phyloP scores from a whole-genome alignment of 2,113 vertebrate species.

The Petromus typicus region DNA sequence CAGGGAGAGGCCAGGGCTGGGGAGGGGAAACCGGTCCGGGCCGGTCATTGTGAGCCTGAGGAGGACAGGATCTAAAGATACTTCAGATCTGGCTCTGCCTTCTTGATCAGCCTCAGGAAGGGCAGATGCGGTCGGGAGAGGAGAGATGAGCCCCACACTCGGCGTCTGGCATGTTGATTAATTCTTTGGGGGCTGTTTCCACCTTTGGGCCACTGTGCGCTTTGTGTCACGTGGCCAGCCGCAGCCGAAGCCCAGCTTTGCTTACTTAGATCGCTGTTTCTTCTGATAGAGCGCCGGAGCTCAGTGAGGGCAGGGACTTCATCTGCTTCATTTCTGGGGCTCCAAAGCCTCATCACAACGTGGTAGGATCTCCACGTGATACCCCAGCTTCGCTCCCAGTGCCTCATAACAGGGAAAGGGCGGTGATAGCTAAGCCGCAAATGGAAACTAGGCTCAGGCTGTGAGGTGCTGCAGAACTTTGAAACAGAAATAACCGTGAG shows the following conservation, averaged over 20 bases:
- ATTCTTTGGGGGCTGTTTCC: not conserved
- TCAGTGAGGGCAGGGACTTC: not conserved
- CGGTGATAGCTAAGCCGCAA: not conserved
- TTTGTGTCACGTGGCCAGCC: not conserved
- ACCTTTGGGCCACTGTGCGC: not conserved
- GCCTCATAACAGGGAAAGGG: not conserved
- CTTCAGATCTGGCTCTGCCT: not conserved
- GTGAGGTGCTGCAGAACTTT: not conserved
- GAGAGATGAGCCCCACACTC: not conserved
- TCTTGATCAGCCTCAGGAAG: constrained; percentile 33
- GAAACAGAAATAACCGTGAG: not conserved
- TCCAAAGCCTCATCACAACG: not conserved
- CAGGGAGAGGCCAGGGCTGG: constrained; percentile 41
- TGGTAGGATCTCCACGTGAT: not conserved
- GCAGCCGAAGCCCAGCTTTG: too few species aligned
- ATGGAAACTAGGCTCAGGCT: not conserved
- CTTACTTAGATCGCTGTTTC: not conserved
- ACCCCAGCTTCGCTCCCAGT: not conserved
- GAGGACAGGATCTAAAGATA: constrained; percentile 57
- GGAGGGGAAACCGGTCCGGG: constrained; percentile 49
- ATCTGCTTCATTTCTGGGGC: not conserved
- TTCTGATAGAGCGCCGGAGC: not conserved
- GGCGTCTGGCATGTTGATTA: not conserved
- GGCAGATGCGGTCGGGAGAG: not conserved
- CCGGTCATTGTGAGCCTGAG: constrained; percentile 27